Base-by-base conservation (phyloP, 2,888 invertebrate genomes). In the Athetis lepigone region DNA sequence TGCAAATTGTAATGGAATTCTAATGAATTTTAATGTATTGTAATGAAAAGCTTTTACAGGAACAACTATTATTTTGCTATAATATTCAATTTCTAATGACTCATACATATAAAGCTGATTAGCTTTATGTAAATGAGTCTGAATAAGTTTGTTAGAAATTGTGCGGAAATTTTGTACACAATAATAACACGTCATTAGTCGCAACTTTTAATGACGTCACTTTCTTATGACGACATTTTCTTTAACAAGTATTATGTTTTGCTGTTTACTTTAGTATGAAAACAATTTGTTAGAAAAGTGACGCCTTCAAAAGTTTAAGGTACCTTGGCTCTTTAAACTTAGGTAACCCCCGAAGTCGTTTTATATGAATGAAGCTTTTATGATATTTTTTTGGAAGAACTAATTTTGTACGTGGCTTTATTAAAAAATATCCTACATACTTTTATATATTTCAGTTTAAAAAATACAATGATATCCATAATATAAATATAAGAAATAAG, bases 221-320 rank as follows among this genome's bases (percentile, higher is more conserved):
- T 16, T n/a, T 46, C 27, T 43, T 16, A 16, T 56, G 50, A 50
- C 18, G 18, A 45, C 61, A 50, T 8, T 46, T 25, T 51, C 33
- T 46, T 19, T 23, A 9, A 47, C 18, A 21, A 27, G 57, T 16
- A 21, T 45, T 66, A 21, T 18, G 16, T 46, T n/a, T n/a, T 52
- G 42, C 42, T 76, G 25, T 25, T 3, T 4, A 25, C 3, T 3
- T 3, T 47, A 19, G 51, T 52, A 37, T 47, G 33, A 45, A 64
- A 56, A 43, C n/a, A 16, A 46, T 57, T 57, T 62, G 46, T 42
- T 58, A 49, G 27, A 47, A 51, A 55, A 51, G 46, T 61, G 16
- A 37, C 4, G 42, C 11, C 50, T 7, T 36, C 16, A 29, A 25
- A 39, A 37, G 46, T 25, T 18, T 23, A 42, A 23, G 36, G 50